Conservation (phyloP, 2,888 invertebrate genomes). For the Agonopterix alstromeriana region DNA sequence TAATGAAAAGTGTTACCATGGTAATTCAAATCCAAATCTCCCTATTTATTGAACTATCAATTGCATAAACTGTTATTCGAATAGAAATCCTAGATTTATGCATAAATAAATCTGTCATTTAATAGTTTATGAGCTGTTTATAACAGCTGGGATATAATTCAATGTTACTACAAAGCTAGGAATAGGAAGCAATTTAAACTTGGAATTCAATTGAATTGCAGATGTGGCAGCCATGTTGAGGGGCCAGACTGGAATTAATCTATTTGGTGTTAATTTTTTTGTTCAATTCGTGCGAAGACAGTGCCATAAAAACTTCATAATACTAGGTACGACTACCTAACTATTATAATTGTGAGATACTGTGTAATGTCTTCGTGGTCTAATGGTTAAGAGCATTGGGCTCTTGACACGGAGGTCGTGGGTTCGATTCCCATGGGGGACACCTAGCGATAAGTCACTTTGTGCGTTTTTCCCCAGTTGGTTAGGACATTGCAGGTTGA, state of each 20-base stretch:
- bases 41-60: slow-evolving; percentile 7
- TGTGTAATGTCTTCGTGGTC: no score
- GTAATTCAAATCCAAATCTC: background rate
- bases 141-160: slow-evolving; percentile 45
- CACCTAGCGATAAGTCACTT: no score
- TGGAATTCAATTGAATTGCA: slow-evolving; percentile 44
- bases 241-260: slow-evolving; percentile 15
- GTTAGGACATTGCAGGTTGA: no score
- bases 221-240: slow-evolving; percentile 32
- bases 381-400: no score
- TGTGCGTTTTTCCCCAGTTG: no score
- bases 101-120: slow-evolving; percentile 45
- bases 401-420: no score
- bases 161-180: slow-evolving; percentile 4
- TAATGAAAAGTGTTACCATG: background rate
- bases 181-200: slow-evolving; percentile 11
- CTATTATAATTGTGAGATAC: no score
- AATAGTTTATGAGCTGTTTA: slow-evolving; percentile 52
- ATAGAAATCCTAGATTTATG: slow-evolving; percentile 26
- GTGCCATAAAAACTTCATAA: no score
- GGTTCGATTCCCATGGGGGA: no score
- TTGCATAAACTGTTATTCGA: background rate
- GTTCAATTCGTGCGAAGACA: no score
- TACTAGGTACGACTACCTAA: no score
- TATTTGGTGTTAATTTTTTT: slow-evolving; percentile 17